Evolutionary conservation across 2,888 invertebrate genomes (phyloP).

Genomic region (Panzeria rudis): DNA sequence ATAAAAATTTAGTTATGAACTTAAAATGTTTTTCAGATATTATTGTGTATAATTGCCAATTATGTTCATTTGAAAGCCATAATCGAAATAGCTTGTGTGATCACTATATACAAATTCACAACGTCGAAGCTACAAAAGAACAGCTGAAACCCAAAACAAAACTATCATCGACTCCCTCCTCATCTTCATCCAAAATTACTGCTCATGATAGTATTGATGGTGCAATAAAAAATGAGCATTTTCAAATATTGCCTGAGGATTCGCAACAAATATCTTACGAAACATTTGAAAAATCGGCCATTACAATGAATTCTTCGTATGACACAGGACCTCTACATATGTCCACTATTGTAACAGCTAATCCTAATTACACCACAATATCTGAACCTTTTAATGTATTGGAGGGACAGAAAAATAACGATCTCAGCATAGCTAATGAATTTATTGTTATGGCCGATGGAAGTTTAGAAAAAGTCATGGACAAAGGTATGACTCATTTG

Average conservation of each 20-base stretch:
- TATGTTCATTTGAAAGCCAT: slow-evolving; percentile 76
- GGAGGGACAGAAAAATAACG: slow-evolving; percentile 55
- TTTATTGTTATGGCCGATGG: slow-evolving; percentile 80
- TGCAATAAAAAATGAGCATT: slow-evolving; percentile 46
- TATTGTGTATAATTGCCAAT: slow-evolving; percentile 76
- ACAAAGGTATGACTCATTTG: slow-evolving; percentile 69
- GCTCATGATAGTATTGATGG: slow-evolving; percentile 13
- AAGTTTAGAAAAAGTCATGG: slow-evolving; percentile 77
- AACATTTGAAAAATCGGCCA: slow-evolving; percentile 14
- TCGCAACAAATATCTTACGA: slow-evolving; percentile 27
- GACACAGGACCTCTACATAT: not conserved
- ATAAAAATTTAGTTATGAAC: not conserved
- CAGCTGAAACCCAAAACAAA: slow-evolving; percentile 74
- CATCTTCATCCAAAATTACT: slow-evolving; percentile 1
- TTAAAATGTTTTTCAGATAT: slow-evolving; percentile 71
- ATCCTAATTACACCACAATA: slow-evolving; percentile 25
- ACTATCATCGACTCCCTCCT: not conserved
- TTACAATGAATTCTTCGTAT: slow-evolving; percentile 29
- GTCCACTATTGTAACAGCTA: slow-evolving; percentile 30
- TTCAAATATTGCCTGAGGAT: slow-evolving; percentile 47
- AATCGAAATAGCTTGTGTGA: slow-evolving; percentile 75
- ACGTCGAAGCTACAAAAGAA: slow-evolving; percentile 70
- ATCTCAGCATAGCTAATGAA: slow-evolving; percentile 78
- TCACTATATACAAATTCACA: slow-evolving; percentile 76
- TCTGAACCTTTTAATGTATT: slow-evolving; percentile 31